Percentiles rank a stretch among this genome's conserved stretches.
These are phyloP conservation scores for Acleris literana DNA, from an alignment of 2,888 invertebrate genomes.

Conservation along the genomic window DNA sequence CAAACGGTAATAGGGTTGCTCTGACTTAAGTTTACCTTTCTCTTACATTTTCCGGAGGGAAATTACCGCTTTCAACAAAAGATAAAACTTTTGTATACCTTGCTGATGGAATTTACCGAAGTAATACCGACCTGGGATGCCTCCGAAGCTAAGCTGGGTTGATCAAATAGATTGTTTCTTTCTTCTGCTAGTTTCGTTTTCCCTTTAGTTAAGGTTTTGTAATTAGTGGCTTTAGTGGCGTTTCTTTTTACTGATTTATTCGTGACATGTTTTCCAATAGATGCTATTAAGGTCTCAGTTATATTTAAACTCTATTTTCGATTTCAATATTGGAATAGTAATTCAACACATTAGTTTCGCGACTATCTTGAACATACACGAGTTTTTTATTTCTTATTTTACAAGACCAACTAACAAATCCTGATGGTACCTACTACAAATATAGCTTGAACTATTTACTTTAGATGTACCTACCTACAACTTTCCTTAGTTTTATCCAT, in stretches of 20 bases:
- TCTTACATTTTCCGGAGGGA: constrained; percentile 24
- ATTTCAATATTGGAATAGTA: no score
- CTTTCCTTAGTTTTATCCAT: no score
- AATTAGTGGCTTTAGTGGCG: constrained; percentile 3
- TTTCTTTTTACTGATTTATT: constrained; percentile 2
- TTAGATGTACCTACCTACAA: no score
- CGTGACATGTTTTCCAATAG: background rate
- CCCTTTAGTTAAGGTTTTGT: background rate
- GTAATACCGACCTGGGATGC: constrained; percentile 19
- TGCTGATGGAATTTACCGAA: constrained; percentile 24
- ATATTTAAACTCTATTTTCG: no score
- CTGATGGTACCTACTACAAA: no score
- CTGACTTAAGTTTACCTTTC: constrained; percentile 19
- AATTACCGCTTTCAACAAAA: constrained; percentile 21
- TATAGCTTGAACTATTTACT: no score
- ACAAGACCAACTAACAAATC: no score
- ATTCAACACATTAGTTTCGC: no score
- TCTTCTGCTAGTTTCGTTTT: constrained; percentile 3
- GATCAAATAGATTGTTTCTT: constrained; percentile 16
- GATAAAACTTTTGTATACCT: constrained; percentile 17
- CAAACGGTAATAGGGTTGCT: constrained; percentile 9
- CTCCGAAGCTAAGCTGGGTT: constrained; percentile 22
- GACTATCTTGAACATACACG: no score
- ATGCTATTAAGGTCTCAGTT: no score
- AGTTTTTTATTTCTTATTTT: no score